phyloP scores from a whole-genome alignment of 2,888 invertebrate genomes.

The Phortica okadai region DNA sequence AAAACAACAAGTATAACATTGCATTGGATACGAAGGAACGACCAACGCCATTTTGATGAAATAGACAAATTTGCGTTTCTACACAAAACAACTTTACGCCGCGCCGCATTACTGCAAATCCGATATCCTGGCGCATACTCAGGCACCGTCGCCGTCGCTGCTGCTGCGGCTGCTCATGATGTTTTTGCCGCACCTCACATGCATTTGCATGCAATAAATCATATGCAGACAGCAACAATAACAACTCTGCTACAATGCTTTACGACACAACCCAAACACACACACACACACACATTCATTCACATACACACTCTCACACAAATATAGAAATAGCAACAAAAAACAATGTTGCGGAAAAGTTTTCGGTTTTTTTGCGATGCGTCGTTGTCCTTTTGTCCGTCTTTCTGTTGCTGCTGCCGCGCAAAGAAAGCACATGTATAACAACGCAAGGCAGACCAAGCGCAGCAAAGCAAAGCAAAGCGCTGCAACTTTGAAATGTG shows the following conservation, averaged over 20 bases:
- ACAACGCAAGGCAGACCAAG: neutral
- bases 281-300: conserved; percentile 37
- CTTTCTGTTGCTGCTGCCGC: conserved; percentile 36
- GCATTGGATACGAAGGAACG: neutral
- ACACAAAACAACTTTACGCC: conserved; percentile 53
- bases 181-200: conserved; percentile 41
- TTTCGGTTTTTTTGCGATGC: conserved; percentile 52
- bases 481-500: conserved; percentile 46
- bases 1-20: conserved; percentile 59
- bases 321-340: conserved; percentile 38
- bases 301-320: conserved; percentile 7
- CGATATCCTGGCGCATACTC: neutral
- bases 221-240: conserved; percentile 69
- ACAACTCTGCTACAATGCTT: conserved; percentile 33
- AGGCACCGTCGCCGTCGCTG: neutral
- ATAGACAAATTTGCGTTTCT: conserved; percentile 74
- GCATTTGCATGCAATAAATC: conserved; percentile 68
- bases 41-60: conserved; percentile 64
- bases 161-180: neutral
- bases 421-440: neutral
- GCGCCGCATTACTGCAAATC: neutral
- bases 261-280: conserved; percentile 44
- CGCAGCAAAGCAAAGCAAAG: neutral
- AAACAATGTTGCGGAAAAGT: conserved; percentile 60
- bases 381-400: conserved; percentile 32